Conservation (phyloP, 2,797 vertebrate species). For the Cuniculus paca region DNA sequence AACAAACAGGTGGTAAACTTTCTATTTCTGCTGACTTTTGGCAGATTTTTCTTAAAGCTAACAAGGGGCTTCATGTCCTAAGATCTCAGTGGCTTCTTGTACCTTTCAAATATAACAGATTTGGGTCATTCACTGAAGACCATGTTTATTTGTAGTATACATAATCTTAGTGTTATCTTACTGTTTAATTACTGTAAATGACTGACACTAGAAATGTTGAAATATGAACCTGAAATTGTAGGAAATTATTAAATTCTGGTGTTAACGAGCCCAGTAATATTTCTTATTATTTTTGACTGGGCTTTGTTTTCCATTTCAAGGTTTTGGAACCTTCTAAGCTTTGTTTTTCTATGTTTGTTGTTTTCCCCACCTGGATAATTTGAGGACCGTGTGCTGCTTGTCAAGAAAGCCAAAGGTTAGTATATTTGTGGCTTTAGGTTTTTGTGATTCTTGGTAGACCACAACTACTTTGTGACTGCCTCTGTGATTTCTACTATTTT, state of each 20-base stretch:
- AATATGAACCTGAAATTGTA: constrained; percentile 52
- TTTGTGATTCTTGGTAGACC: constrained; percentile 7
- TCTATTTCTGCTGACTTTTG: constrained; percentile 73
- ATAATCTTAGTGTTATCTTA: constrained; percentile 50
- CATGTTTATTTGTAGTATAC: constrained; percentile 62
- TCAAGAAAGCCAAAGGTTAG: background rate
- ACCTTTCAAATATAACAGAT: constrained; percentile 58
- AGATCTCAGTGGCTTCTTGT: constrained; percentile 5
- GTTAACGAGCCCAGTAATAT: constrained; percentile 53
- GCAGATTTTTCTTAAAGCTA: constrained; percentile 72
- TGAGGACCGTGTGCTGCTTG: background rate
- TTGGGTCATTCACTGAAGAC: constrained; percentile 32
- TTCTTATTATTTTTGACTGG: background rate
- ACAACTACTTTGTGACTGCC: background rate
- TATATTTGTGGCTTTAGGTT: background rate
- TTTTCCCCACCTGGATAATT: background rate
- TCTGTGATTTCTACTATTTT: background rate
- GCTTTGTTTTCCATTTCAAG: constrained; percentile 40
- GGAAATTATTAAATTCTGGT: constrained; percentile 40
- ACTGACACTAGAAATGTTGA: constrained; percentile 60
- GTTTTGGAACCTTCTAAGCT: background rate
- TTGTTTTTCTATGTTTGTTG: background rate
- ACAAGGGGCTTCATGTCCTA: constrained; percentile 41
- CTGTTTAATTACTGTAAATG: constrained; percentile 72
- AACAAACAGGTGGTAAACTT: constrained; percentile 80